Evolutionary conservation across 1,140 invertebrate species (phyloP), one percentile per base, ranked within the genome.

Genomic region (Dendroctonus valens): DNA sequence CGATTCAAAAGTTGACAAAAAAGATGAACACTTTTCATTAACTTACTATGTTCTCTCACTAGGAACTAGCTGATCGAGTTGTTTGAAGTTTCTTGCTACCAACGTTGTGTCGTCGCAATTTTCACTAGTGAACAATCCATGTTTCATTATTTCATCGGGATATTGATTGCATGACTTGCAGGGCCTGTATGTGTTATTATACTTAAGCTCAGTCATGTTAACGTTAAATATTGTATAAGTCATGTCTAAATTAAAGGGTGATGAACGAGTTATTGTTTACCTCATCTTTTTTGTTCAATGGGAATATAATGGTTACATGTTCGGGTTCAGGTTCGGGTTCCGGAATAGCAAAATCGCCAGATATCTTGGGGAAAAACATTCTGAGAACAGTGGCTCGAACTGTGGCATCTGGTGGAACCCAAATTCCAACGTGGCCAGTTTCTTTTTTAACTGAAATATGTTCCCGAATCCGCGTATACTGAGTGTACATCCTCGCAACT

Each of bases 111-210:
- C 79, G 0, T 79, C 72, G 0, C 81, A 70, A 69, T 79, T 79
- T 39, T 79, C 81, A 51, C 81, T 82, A 6, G 79, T 81, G 65
- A 84, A 87, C 75, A 86, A 85, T 3, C 86, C 85, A 69, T 83
- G 84, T 40, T 80, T 76, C n/a, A 85, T 79, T 7, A 86, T 72
- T 44, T 83, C 78, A 2, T 79, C 74, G 11, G 73, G 73, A 67
- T 77, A 79, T 40, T 76, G 67, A 0, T n/a, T 77, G 73, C 7
- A 80, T 77, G 0, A 83, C 67, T 7, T 79, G 74, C 5, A 84
- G 74, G 11, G 85, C 55, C 63, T 65, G 42, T 5, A 7, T 12
- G 9, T 15, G 40, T 39, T 55, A 9, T 5, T 26, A 40, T 39
- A 0, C 9, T 11, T 55, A 55, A 51, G 12, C 12, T 46, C 11